Conservation (phyloP, 2,113 vertebrate genomes). For the Lipophrys pholis region DNA sequence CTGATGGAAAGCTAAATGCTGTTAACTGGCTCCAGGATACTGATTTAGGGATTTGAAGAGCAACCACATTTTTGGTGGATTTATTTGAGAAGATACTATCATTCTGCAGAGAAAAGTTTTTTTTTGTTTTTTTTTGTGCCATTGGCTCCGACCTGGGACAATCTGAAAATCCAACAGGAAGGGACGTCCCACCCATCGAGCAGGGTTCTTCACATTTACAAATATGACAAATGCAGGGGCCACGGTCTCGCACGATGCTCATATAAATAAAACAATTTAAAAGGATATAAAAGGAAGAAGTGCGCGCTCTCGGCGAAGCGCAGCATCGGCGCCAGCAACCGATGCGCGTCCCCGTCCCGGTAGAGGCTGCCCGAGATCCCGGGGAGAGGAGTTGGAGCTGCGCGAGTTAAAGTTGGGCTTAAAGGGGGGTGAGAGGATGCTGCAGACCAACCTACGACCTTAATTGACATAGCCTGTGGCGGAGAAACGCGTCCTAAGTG, state of each 20-base stretch:
- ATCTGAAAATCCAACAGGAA: conserved; percentile 11
- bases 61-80: neutral
- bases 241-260: neutral
- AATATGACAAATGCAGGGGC: conserved; percentile 11
- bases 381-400: conserved; percentile 82
- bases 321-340: conserved; percentile 79
- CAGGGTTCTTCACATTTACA: conserved; percentile 9
- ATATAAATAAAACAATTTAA: conserved; percentile 56
- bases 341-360: conserved; percentile 80
- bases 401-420: conserved; percentile 83
- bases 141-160: conserved; percentile 33
- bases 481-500: conserved; percentile 66
- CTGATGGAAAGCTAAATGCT: neutral
- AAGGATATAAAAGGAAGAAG: conserved; percentile 43
- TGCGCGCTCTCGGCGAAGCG: conserved; percentile 79
- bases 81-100: conserved; percentile 7
- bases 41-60: conserved; percentile 3
- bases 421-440: conserved; percentile 73
- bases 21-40: neutral
- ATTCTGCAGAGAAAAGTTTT: conserved; percentile 48
- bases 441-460: conserved; percentile 68
- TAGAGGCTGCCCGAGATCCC: conserved; percentile 76
- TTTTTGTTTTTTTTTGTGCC: neutral
- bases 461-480: conserved; percentile 64
- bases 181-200: conserved; percentile 7